These are phyloP conservation scores for Periophthalmodon schlosseri DNA, from an alignment of 2,113 vertebrate species.

Conservation along the genomic window DNA sequence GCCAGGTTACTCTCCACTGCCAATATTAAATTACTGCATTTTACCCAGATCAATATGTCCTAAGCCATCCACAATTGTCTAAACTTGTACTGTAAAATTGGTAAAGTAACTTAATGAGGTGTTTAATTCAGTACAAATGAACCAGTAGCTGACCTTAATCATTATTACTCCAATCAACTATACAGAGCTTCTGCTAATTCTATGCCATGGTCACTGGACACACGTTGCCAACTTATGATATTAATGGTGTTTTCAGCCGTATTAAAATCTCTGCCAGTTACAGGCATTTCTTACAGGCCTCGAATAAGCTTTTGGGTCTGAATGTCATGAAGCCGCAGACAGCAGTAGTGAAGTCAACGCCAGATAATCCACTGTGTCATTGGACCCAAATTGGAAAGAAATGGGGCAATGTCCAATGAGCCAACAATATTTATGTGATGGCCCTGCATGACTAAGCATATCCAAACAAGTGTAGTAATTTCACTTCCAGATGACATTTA, in stretches of 20 bases:
- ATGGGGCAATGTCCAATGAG: not conserved
- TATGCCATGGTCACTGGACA: too few species aligned
- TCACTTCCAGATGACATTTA: constrained; percentile 8
- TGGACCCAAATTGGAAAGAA: constrained; percentile 4
- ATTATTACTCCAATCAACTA: too few species aligned
- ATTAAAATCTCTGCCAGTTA: not conserved
- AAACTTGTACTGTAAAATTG: too few species aligned
- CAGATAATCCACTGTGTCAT: constrained; percentile 7
- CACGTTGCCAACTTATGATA: not conserved
- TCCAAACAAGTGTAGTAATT: not conserved
- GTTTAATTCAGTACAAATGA: too few species aligned
- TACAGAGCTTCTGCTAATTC: too few species aligned
- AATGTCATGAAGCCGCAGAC: not conserved
- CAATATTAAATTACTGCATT: too few species aligned
- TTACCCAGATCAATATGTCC: too few species aligned
- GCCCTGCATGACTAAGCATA: not conserved
- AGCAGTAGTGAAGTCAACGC: not conserved
- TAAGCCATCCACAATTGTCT: too few species aligned
- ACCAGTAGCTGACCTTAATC: too few species aligned
- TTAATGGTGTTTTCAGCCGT: not conserved
- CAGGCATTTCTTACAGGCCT: not conserved
- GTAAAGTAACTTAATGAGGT: too few species aligned
- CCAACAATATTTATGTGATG: not conserved
- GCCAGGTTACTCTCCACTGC: too few species aligned
- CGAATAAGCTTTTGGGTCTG: not conserved